Conservation (phyloP, 2,113 vertebrate genomes). For the Leucopsar rothschildi region DNA sequence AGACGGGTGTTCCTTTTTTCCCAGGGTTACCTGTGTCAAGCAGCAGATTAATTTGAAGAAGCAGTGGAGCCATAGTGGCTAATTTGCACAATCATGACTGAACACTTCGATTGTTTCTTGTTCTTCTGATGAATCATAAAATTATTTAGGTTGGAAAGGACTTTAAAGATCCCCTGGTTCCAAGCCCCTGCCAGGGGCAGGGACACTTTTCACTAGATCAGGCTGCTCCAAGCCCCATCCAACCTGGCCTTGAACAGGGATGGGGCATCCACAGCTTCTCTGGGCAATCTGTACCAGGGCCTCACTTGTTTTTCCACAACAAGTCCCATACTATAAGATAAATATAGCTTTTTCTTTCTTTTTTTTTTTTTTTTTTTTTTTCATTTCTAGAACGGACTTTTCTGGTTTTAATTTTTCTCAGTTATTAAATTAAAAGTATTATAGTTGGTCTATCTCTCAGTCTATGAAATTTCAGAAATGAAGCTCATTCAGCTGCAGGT, state of each 20-base stretch:
- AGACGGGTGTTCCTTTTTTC: background rate
- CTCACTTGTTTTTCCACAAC: background rate
- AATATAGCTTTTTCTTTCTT: background rate
- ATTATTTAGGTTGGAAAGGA: background rate
- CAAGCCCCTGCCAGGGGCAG: background rate
- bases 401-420: background rate
- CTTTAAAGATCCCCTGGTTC: background rate
- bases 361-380: background rate
- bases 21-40: background rate
- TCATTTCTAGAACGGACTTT: background rate
- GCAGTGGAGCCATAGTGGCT: background rate
- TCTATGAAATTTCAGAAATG: background rate
- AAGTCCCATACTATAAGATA: background rate
- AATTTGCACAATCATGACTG: background rate
- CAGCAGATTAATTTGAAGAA: background rate
- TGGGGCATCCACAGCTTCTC: background rate
- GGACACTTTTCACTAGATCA: fast-evolving
- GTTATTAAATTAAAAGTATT: background rate
- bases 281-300: background rate
- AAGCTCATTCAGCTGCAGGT: background rate
- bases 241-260: background rate
- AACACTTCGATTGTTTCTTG: background rate
- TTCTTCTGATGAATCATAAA: background rate
- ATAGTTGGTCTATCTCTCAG: background rate
- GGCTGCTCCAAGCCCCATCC: background rate